Percentiles rank a stretch among this genome's conserved stretches.
These are phyloP conservation scores for Hemibagrus wyckioides DNA, from an alignment of 2,113 vertebrate species.

Conservation along the genomic window DNA sequence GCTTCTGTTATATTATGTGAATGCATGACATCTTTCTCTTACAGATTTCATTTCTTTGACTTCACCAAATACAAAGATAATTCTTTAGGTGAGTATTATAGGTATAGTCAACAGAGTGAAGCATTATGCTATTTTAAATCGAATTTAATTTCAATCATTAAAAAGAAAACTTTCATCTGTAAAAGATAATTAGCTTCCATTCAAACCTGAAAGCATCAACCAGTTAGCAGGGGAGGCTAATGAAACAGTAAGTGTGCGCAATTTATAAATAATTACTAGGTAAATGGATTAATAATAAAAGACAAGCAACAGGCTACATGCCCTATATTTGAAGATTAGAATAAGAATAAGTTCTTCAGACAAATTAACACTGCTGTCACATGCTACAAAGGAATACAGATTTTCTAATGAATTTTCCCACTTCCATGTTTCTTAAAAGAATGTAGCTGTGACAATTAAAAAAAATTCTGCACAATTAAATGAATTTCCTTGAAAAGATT, in stretches of 20 bases:
- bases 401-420: background rate
- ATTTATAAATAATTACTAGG: constrained; percentile 19
- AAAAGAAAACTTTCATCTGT: constrained; percentile 36
- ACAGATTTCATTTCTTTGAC: background rate
- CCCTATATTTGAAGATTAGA: background rate
- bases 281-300: constrained; percentile 4
- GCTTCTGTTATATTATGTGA: background rate
- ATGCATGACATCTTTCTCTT: background rate
- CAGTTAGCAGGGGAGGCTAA: constrained; percentile 18
- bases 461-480: background rate
- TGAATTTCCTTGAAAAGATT: background rate
- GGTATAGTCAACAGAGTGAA: background rate
- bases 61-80: background rate
- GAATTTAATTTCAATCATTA: background rate
- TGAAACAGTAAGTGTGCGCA: constrained; percentile 2
- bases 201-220: constrained; percentile 37
- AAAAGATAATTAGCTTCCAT: constrained; percentile 45
- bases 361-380: background rate
- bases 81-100: background rate
- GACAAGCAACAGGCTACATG: background rate
- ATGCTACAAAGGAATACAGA: background rate
- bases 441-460: background rate
- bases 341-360: background rate
- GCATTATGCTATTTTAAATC: background rate
- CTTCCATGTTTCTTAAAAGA: background rate